phyloP scores from a whole-genome alignment of 2,888 invertebrate genomes.

The Carpatolechia fugitivella region DNA sequence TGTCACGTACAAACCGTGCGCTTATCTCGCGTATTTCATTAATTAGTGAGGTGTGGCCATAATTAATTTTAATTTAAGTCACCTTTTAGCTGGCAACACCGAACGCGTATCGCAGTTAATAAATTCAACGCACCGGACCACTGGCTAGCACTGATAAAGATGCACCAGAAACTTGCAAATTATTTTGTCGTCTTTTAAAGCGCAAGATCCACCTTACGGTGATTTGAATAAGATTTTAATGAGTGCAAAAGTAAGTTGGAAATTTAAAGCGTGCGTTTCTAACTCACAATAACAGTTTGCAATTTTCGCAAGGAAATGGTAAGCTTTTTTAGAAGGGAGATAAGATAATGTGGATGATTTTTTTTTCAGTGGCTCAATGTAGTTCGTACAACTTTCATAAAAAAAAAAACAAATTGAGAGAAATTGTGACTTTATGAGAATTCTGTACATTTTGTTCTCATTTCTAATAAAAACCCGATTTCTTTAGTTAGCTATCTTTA shows the following conservation, averaged over 20 bases:
- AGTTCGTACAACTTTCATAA: conserved; percentile 5
- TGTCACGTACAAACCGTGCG: conserved; percentile 45
- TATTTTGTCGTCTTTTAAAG: conserved; percentile 9
- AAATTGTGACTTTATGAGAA: no score
- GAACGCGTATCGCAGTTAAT: conserved; percentile 78
- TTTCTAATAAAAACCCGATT: no score
- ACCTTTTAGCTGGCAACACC: conserved; percentile 74
- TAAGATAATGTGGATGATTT: conserved; percentile 35
- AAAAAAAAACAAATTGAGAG: no score
- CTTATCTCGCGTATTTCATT: conserved; percentile 74
- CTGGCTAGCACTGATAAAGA: conserved; percentile 69
- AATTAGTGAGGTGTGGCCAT: conserved; percentile 77
- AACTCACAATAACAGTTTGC: conserved; percentile 41
- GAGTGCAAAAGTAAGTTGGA: background rate
- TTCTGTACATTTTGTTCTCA: no score
- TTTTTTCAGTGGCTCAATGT: background rate
- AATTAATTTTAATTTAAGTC: conserved; percentile 79
- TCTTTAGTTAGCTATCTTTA: no score
- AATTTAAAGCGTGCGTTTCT: conserved; percentile 28
- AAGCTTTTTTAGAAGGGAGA: conserved; percentile 44
- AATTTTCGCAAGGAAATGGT: conserved; percentile 41
- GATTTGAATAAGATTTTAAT: background rate
- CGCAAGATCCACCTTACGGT: conserved; percentile 10
- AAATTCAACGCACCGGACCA: conserved; percentile 72
- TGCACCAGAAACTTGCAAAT: conserved; percentile 51